These are phyloP conservation scores for Podocnemis expansa DNA, from an alignment of 2,113 vertebrate genomes.

Conservation along the genomic window DNA sequence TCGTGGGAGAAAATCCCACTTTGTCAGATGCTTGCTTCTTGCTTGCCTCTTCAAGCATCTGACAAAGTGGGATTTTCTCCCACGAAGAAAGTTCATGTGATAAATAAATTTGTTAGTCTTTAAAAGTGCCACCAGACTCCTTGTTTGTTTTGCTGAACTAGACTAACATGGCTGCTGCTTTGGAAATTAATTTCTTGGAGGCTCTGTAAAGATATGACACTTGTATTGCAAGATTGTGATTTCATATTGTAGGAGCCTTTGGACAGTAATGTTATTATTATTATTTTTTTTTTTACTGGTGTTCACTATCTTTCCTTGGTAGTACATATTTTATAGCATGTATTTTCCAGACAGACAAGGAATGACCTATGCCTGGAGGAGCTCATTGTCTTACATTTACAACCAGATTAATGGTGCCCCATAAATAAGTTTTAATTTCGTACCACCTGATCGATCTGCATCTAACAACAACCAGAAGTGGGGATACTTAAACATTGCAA, in stretches of 20 bases:
- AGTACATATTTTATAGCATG: not conserved
- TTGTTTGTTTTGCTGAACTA: too few species aligned
- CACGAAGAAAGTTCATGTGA: too few species aligned
- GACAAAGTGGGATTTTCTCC: too few species aligned
- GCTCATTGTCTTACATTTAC: not conserved
- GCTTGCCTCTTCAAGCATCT: too few species aligned
- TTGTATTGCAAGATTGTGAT: not conserved
- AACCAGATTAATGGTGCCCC: not conserved
- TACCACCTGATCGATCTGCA: not conserved
- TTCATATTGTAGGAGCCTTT: not conserved
- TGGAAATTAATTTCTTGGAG: not conserved
- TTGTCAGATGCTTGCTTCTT: too few species aligned
- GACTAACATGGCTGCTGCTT: too few species aligned
- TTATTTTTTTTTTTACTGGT: not conserved
- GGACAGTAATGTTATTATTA: not conserved
- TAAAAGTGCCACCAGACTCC: too few species aligned
- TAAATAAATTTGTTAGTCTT: too few species aligned
- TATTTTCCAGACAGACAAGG: not conserved
- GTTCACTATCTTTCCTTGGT: not conserved
- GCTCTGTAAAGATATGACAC: not conserved
- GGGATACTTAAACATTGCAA: conserved; percentile 16
- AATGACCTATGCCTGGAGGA: conserved; percentile 18
- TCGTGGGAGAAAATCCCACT: too few species aligned
- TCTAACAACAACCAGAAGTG: not conserved
- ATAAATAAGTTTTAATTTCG: conserved; percentile 9